phyloP scores from a whole-genome alignment of 2,113 vertebrate species.

The Desmodus rotundus region DNA sequence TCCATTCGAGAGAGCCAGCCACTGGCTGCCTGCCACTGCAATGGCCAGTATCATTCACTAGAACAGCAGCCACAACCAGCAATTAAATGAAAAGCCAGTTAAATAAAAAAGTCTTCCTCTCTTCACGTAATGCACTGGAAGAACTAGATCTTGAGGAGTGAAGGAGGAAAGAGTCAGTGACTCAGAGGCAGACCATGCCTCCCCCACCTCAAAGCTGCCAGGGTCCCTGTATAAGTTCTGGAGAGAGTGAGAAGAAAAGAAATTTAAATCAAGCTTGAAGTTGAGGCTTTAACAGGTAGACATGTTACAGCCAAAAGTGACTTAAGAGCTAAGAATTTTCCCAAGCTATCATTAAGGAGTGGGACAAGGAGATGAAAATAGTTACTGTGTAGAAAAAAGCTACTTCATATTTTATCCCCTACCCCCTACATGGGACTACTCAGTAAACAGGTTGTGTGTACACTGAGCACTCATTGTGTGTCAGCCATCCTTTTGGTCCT shows the following conservation, averaged over 20 bases:
- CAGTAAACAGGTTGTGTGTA: background rate
- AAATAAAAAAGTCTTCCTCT: background rate
- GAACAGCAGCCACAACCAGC: background rate
- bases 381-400: background rate
- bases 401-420: background rate
- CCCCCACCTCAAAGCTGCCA: background rate
- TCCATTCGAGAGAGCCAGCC: background rate
- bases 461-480: background rate
- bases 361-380: background rate
- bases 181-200: background rate
- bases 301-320: background rate
- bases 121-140: background rate
- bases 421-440: background rate
- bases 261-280: background rate
- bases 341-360: background rate
- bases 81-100: background rate
- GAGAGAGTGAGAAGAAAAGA: background rate
- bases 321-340: background rate
- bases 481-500: background rate
- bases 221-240: background rate
- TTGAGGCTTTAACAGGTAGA: background rate
- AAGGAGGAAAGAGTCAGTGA: background rate
- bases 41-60: background rate
- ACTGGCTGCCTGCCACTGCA: background rate
- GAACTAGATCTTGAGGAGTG: background rate